These are phyloP conservation scores for Pollenia labialis DNA, from an alignment of 2,888 invertebrate species.

Conservation along the genomic window DNA sequence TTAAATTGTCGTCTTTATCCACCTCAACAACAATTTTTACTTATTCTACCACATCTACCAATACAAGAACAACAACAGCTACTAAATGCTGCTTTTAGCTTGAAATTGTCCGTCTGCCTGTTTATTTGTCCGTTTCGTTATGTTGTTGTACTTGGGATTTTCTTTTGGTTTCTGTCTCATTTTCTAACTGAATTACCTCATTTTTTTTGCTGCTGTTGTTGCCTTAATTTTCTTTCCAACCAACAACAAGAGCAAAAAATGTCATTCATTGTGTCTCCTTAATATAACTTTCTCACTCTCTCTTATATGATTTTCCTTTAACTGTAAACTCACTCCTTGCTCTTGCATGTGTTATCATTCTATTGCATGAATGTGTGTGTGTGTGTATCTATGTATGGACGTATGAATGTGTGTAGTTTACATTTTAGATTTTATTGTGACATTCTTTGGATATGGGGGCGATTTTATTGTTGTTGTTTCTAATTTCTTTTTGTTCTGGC, in stretches of 20 bases:
- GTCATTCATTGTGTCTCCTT: conserved; percentile 64
- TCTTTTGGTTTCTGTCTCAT: conserved; percentile 28
- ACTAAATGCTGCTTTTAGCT: not conserved
- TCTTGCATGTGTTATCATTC: conserved; percentile 17
- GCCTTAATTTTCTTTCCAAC: conserved; percentile 10
- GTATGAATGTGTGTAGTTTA: conserved; percentile 14
- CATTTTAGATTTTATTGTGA: conserved; percentile 62
- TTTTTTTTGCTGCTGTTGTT: conserved; percentile 12
- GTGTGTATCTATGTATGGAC: not conserved
- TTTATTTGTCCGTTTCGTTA: not conserved
- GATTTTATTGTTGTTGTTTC: conserved; percentile 47
- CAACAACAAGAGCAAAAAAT: conserved; percentile 49
- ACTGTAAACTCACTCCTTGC: conserved; percentile 12
- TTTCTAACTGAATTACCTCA: conserved; percentile 59
- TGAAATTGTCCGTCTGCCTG: not conserved
- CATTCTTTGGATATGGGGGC: conserved; percentile 59
- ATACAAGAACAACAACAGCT: not conserved
- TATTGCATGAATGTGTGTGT: not conserved
- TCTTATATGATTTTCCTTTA: not conserved
- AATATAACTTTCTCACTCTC: conserved; percentile 49
- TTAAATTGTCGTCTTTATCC: conserved; percentile 67
- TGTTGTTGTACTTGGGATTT: not conserved
- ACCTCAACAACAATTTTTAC: conserved; percentile 49
- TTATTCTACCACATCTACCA: conserved; percentile 19
- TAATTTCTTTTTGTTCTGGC: not conserved